Base-by-base conservation (phyloP, 2,888 invertebrate species). In the Pyrochroa serraticornis region DNA sequence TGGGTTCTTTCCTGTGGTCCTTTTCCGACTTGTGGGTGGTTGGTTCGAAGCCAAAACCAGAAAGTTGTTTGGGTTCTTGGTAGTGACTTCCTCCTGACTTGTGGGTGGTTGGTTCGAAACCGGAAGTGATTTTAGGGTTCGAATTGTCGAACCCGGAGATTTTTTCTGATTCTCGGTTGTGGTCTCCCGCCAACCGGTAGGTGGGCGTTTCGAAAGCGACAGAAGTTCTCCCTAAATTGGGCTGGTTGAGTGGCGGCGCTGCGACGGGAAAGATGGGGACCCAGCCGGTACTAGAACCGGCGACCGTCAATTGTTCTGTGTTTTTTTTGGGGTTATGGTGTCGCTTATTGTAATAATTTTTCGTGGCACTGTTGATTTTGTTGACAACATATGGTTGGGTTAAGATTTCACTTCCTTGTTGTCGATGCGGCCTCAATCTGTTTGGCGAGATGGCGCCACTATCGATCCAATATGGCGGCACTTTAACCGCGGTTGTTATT, bases 391-490 rank as follows among this genome's bases (percentile, higher is more conserved):
- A 14, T 46, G 53, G 53, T 39, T 31, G 30, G 1, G 53, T 3
- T 7, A 13, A 10, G 22, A 43, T 53, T 53, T 53, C 53, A 53
- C 48, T 57, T 43, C 48, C 37, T n/a, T 30, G 30, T 33, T 32
- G 35, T 10, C n/a, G 13, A 7, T 32, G 9, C 32, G 39, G 37
- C 44, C 47, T 48, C 43, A 49, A 44, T 48, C 31, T 31, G 39
- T 6, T 22, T 33, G 30, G 33, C 10, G 44, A 31, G 30, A 44
- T 8, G 32, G 39, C 37, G 54, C 58, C 32, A 45, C 50, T 38
- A 36, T 63, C 39, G 32, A 58, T 51, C 67, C 69, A 69, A 5
- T 38, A 43, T 34, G 60, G 46, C 10, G 70, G 70, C 37, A 67
- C 66, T 35, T 61, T 54, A 39, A 69, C 64, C 14, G 65, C 66